Evolutionary conservation across 1,140 invertebrate species (phyloP), one percentile per base, ranked within the genome.

Genomic region (Caerostris extrusa): DNA sequence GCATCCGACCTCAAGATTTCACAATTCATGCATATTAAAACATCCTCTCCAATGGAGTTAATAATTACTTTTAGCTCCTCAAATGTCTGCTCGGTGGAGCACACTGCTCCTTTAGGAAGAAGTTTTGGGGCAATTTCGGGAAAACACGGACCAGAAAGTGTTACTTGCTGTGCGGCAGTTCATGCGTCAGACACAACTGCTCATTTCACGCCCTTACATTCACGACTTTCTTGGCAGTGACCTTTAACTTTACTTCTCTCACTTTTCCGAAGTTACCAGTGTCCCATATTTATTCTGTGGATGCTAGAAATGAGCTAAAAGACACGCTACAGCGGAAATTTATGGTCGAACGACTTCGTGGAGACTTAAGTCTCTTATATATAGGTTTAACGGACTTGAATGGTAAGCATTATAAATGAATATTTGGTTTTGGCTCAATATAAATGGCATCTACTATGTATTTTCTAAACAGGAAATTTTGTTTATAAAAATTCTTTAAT

Each of bases 21-120:
- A 58, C 82, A 58, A 83, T 58, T 83, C 82, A 83, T 83, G 56
- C 82, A 83, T 83, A 83, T 83, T 83, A 57, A 83, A 83, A 17
- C 82, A 58, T 57, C 82, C 17, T 34, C 17, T 56, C 19, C 82
- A 83, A 17, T 17, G n/a, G 8, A 83, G 17, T 83, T 56, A 19
- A 83, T 83, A 83, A 83, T 56, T 83, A 56, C 81, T 83, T 82
- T 69, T 7, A 19, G 17, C 19, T 69, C 67, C 19, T 19, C 0
- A 10, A 77, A 12, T 7, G 5, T 34, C 19, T 77, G 71, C 10
- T 77, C 19, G 10, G 7, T 12, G 71, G 55, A 83, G 82, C 82
- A 58, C 57, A 7, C 7, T 58, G 82, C 57, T 83, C 34, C 34
- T 53, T 34, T 53, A 53, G 71, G 71, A 77, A 77, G 71, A 77